Base-by-base conservation (phyloP, 2,888 invertebrate species). In the Slavum lentiscoides region DNA sequence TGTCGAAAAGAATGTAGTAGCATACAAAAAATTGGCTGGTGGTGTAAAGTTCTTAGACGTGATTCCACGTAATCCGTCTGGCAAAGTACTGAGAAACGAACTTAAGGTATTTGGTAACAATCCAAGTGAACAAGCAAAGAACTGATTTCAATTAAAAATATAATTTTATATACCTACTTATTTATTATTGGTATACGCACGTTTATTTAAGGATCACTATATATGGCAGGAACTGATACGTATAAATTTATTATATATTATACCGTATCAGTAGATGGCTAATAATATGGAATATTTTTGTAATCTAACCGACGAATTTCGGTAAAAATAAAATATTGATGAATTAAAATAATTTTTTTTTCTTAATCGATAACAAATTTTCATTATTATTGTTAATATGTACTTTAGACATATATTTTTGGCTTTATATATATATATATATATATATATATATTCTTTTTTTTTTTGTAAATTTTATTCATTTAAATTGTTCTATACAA, bases 1-100 rank as follows among this genome's bases (percentile, higher is more conserved):
- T 82, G 89, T 92, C 0, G 89, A 90, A 30, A 86, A 84, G 83
- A 84, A 74, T 85, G 87, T 88, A 2, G 86, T 88, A 0, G 84
- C 86, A 7, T 88, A 88, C 84, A 89, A 89, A 83, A 85, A 86
- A 82, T 84, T 89, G 39, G 84, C 84, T 11, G 87, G 86, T 5
- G 88, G 89, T 4, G 86, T 89, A n/a, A 85, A 86, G 82, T 88
- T 89, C 83, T 85, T 88, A 5, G 85, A 87, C 6, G 74, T 83
- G 9, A 85, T 86, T 70, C 86, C 86, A n/a, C 84, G 85, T 72
- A 85, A 85, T 75, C 84, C 85, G 8, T 83, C 85, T 1, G 86
- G 86, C 5, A 86, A 86, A 83, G 84, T 86, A 17, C 82, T 86
- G 17, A 83, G 85, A 62, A 84, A 85, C 23, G 84, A 85, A 74